Conservation (phyloP, 2,113 vertebrate genomes). For the Amphiprion percula region DNA sequence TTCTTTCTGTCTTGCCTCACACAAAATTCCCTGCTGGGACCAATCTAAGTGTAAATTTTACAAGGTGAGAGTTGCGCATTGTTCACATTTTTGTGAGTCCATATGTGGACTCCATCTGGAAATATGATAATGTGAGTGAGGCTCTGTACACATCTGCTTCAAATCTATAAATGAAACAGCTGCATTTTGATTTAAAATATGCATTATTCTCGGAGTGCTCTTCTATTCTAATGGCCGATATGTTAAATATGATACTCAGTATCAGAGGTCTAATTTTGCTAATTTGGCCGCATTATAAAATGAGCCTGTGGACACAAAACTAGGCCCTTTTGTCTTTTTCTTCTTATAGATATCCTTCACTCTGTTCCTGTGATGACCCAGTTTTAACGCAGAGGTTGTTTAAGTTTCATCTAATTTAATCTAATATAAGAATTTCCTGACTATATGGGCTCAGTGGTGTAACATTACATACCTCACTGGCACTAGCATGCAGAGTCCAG, state of each 20-base stretch:
- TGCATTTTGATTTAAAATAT: constrained; percentile 8
- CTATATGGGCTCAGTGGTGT: constrained; percentile 16
- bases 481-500: not conserved
- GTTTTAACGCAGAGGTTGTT: constrained; percentile 28
- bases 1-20: constrained; percentile 14
- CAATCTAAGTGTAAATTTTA: constrained; percentile 33
- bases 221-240: constrained; percentile 1
- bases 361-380: constrained; percentile 23
- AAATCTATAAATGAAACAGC: constrained; percentile 34
- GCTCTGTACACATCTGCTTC: constrained; percentile 50
- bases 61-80: constrained; percentile 32
- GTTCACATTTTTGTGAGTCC: constrained; percentile 45
- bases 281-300: not conserved
- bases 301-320: constrained; percentile 4
- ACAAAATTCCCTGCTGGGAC: not conserved
- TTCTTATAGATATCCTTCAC: not conserved
- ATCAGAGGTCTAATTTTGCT: not conserved
- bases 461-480: constrained; percentile 31
- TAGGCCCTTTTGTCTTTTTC: constrained; percentile 25
- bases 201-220: not conserved
- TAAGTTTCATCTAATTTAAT: constrained; percentile 50
- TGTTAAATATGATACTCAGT: not conserved
- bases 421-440: constrained; percentile 34
- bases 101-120: constrained; percentile 51
- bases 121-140: constrained; percentile 41